Evolutionary conservation across 2,797 vertebrate species (phyloP).

Genomic region (Sebastes kiyomatsui): DNA sequence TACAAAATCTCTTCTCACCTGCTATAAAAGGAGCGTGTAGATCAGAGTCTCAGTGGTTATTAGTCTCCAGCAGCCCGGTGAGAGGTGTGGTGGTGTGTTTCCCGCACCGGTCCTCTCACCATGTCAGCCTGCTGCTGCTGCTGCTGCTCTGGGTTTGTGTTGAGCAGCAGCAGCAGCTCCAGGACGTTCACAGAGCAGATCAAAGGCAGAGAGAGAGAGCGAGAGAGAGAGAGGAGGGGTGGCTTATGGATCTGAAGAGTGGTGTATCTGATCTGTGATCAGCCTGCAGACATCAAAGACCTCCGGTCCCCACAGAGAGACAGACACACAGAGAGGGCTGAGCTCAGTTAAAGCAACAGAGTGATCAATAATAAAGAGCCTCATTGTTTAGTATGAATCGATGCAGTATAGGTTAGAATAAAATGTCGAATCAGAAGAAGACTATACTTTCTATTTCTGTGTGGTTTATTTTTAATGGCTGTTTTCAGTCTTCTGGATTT

Average conservation of each 20-base stretch:
- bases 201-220: slow-evolving; percentile 82
- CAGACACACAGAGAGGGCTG: background rate
- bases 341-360: background rate
- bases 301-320: background rate
- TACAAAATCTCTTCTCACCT: slow-evolving; percentile 52
- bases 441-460: background rate
- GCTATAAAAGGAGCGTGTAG: background rate
- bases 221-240: slow-evolving; percentile 25
- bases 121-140: slow-evolving; percentile 45
- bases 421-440: background rate
- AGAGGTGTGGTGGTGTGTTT: slow-evolving; percentile 24
- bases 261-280: slow-evolving; percentile 64
- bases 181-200: slow-evolving; percentile 83
- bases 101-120: slow-evolving; percentile 68
- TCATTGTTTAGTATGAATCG: background rate
- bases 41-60: background rate
- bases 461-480: background rate
- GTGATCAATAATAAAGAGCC: background rate
- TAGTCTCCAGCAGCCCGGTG: slow-evolving; percentile 52
- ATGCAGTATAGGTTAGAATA: too few relatives aligned
- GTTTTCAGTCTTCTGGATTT: background rate
- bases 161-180: slow-evolving; percentile 60
- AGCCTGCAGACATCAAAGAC: slow-evolving; percentile 56
- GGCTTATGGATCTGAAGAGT: slow-evolving; percentile 43
- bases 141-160: too few relatives aligned